phyloP scores from a whole-genome alignment of 2,113 vertebrate genomes.

The Baryphthengus martii region DNA sequence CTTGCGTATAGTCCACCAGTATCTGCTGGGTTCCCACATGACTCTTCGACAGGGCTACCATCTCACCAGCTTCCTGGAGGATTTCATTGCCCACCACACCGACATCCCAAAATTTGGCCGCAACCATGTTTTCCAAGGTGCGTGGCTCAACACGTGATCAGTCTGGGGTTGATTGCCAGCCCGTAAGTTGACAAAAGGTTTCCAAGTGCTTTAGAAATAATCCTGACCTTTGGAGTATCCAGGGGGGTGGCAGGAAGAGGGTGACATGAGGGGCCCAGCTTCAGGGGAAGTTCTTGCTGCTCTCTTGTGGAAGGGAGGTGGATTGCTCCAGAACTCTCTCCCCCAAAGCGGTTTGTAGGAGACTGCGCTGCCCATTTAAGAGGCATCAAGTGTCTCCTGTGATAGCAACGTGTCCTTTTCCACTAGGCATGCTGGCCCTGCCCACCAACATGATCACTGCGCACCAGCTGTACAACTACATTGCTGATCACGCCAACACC shows the following conservation, averaged over 20 bases:
- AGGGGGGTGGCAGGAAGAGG: not conserved
- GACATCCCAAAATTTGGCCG: conserved; percentile 96
- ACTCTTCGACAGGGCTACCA: conserved; percentile 93
- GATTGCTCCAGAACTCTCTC: not conserved
- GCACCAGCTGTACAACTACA: conserved; percentile 97
- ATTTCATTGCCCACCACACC: conserved; percentile 92
- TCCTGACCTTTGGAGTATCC: not conserved
- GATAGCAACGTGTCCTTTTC: not conserved
- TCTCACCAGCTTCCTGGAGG: conserved; percentile 92
- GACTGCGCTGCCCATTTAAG: not conserved
- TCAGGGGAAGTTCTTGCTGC: not conserved
- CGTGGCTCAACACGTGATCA: not conserved
- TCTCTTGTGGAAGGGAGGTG: not conserved
- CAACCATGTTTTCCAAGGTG: conserved; percentile 95
- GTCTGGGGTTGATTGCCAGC: not conserved
- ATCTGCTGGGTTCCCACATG: conserved; percentile 90
- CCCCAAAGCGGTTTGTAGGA: not conserved
- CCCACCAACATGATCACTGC: conserved; percentile 94
- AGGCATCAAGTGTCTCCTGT: not conserved
- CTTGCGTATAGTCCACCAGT: conserved; percentile 94
- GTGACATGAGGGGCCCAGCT: not conserved
- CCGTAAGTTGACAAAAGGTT: not conserved
- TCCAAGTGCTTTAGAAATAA: not conserved
- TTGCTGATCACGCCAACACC: conserved; percentile 91
- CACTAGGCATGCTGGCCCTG: conserved; percentile 84